Conservation (phyloP, 2,113 vertebrate genomes). For the Heterotis niloticus region DNA sequence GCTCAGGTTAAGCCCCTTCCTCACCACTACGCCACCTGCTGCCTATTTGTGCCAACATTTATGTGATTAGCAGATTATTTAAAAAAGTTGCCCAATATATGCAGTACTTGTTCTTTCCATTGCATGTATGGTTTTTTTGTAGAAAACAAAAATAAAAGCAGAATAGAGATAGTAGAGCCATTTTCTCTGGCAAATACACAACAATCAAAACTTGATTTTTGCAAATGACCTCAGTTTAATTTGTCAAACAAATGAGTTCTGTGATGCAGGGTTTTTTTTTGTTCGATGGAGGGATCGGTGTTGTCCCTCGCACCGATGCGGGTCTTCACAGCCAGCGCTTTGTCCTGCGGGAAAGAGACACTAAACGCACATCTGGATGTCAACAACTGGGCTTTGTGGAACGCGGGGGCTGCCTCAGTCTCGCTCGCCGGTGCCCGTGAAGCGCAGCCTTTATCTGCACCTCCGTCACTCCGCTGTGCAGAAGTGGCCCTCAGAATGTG, state of each 20-base stretch:
- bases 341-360: constrained; percentile 4
- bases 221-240: too few species aligned
- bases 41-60: too few species aligned
- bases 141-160: too few species aligned
- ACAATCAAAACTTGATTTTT: too few species aligned
- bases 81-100: too few species aligned
- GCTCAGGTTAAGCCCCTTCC: too few species aligned
- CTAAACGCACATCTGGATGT: constrained; percentile 8
- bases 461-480: not conserved
- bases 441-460: not conserved
- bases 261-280: not conserved
- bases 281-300: not conserved
- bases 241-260: not conserved
- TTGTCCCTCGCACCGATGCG: not conserved
- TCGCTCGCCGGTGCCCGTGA: not conserved
- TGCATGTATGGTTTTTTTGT: too few species aligned
- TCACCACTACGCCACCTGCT: too few species aligned
- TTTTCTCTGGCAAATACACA: too few species aligned
- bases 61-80: too few species aligned
- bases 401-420: not conserved
- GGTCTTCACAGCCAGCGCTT: not conserved
- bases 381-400: constrained; percentile 12
- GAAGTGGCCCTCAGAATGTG: not conserved
- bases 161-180: too few species aligned
- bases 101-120: too few species aligned